Evolutionary conservation across 2,888 invertebrate genomes (phyloP).

Genomic region (Oligia fasciuncula): DNA sequence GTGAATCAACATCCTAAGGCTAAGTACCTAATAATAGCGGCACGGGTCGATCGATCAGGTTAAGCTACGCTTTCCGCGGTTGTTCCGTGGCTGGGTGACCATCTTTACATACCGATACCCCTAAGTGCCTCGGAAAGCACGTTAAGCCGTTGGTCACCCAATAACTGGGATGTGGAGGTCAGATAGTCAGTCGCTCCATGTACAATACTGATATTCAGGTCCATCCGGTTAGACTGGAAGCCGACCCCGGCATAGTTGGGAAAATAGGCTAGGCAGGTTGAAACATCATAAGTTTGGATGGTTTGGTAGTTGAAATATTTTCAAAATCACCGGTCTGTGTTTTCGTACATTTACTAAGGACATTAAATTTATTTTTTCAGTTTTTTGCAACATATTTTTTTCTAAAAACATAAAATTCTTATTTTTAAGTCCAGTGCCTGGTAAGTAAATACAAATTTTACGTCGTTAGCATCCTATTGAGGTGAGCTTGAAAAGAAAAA

Average conservation of each 20-base stretch:
- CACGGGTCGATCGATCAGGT: not conserved
- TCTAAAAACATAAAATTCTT: not conserved
- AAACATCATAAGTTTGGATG: not conserved
- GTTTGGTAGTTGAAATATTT: constrained; percentile 1
- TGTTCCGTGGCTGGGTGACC: not conserved
- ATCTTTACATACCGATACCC: not conserved
- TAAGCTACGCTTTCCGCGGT: not conserved
- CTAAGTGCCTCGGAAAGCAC: not conserved
- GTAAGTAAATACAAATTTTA: constrained; percentile 14
- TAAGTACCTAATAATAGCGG: not conserved
- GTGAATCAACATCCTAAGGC: not conserved
- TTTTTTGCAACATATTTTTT: not conserved
- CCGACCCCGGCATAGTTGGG: not conserved
- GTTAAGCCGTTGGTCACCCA: too few species aligned
- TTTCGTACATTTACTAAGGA: not conserved
- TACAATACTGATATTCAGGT: not conserved
- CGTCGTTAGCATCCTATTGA: constrained; percentile 37
- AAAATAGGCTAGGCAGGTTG: not conserved
- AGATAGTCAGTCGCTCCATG: not conserved
- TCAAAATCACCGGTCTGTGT: not conserved
- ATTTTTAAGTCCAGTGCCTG: not conserved
- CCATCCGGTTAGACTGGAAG: not conserved
- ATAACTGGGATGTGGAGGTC: too few species aligned
- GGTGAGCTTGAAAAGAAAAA: constrained; percentile 14
- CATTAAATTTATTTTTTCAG: not conserved